phyloP scores from a whole-genome alignment of 2,113 vertebrate species.

The Girardinichthys multiradiatus region DNA sequence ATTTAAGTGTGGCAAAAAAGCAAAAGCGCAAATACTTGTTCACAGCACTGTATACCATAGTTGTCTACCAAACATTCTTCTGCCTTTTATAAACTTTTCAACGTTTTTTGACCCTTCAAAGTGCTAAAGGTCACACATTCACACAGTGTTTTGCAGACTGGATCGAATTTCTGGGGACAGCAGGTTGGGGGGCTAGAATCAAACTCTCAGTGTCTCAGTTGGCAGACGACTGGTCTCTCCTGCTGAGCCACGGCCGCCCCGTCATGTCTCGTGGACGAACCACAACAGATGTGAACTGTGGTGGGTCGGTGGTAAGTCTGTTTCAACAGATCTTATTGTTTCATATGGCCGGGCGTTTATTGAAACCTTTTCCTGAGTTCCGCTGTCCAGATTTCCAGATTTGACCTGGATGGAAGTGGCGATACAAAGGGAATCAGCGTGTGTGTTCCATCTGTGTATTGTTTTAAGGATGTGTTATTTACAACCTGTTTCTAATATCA shows the following conservation, averaged over 20 bases:
- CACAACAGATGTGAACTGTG: neutral
- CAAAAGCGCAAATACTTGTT: too few species aligned
- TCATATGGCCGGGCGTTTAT: constrained; percentile 19
- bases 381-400: constrained; percentile 20
- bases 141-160: neutral
- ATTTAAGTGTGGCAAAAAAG: too few species aligned
- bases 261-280: neutral
- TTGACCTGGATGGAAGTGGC: constrained; percentile 11
- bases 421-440: constrained; percentile 10
- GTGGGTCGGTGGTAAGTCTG: constrained; percentile 1
- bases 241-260: neutral
- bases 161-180: neutral
- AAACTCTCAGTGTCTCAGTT: neutral
- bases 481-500: constrained; percentile 46
- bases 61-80: too few species aligned
- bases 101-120: neutral
- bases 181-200: neutral
- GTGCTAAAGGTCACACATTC: neutral
- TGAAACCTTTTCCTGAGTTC: constrained; percentile 38
- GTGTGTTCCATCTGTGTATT: constrained; percentile 1
- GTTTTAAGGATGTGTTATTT: constrained; percentile 19
- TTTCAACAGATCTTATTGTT: constrained; percentile 37
- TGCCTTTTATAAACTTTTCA: too few species aligned
- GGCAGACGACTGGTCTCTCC: neutral
- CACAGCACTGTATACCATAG: too few species aligned